phyloP scores from a whole-genome alignment of 2,113 vertebrate genomes.

The Struthio camelus region DNA sequence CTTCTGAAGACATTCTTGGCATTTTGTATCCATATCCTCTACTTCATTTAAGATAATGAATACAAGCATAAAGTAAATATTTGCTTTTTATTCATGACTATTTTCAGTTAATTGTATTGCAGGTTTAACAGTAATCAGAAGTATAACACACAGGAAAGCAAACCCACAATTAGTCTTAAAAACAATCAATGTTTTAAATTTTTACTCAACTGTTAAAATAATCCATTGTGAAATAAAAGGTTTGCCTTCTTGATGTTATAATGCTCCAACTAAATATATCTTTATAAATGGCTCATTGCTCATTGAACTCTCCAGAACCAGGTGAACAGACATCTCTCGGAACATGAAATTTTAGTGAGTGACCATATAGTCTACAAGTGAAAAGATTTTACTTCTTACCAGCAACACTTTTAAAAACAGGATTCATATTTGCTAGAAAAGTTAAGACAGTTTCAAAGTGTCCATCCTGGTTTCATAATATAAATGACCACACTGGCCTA shows the following conservation, averaged over 20 bases:
- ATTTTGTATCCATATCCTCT: background rate
- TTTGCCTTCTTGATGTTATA: background rate
- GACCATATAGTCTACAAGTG: background rate
- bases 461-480: background rate
- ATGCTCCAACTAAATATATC: background rate
- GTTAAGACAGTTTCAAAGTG: background rate
- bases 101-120: background rate
- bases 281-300: background rate
- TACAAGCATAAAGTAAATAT: conserved; percentile 24
- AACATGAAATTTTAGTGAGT: background rate
- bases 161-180: background rate
- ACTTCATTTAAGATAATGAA: background rate
- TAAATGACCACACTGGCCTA: background rate
- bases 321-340: background rate
- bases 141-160: background rate
- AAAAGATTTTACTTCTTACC: background rate
- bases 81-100: background rate
- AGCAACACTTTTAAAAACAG: background rate
- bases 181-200: background rate
- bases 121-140: background rate
- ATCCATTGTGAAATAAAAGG: background rate
- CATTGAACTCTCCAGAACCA: background rate
- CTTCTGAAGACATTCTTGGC: background rate
- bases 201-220: background rate
- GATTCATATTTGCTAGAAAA: background rate